Evolutionary conservation across 1,140 invertebrate species (phyloP), one percentile per base, ranked within the genome.

Genomic region (Zophobas atratus): DNA sequence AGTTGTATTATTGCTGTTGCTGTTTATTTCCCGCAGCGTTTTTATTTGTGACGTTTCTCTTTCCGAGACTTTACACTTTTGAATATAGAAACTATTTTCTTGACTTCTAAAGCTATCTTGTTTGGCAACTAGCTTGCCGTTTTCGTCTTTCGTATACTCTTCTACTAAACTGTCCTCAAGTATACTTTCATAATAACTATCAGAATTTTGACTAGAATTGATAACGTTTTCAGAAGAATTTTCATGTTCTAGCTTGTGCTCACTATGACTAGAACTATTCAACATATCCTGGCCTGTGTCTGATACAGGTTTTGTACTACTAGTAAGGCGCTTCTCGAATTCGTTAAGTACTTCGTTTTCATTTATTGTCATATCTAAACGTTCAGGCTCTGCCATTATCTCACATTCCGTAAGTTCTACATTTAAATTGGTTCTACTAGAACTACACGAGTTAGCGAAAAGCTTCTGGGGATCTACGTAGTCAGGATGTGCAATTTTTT

Each of bases 401-500:
- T 81, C 76, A 1, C 77, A 48, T 4, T 67, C 60, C 38, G 60
- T 41, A 2, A 43, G 49, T 5, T 77, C 75, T 5, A 67, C 57
- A 53, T 38, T 77, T 74, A 33, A 38, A 36, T 34, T 81, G 63
- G 72, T 76, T 8, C 53, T 33, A 35, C 72, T 46, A 49, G 55
- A 80, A 72, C 6, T 38, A 33, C 57, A 38, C n/a, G 77, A 57
- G 39, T 35, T 41, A 2, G n/a, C n/a, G 38, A 83, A 81, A n/a
- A 86, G 77, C 75, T 84, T 85, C 39, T 85, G 83, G 1, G 95
- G 94, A 86, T 96, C 94, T 0, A 93, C 94, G 83, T 96, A 96
- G 81, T 97, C 95, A 0, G 94, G 93, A 82, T 95, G 92, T 3
- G 95, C 95, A 84, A 97, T 95, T 73, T 95, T 91, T 38, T 95